Base-by-base conservation (phyloP, 2,888 invertebrate species). In the Tortrix viridana region DNA sequence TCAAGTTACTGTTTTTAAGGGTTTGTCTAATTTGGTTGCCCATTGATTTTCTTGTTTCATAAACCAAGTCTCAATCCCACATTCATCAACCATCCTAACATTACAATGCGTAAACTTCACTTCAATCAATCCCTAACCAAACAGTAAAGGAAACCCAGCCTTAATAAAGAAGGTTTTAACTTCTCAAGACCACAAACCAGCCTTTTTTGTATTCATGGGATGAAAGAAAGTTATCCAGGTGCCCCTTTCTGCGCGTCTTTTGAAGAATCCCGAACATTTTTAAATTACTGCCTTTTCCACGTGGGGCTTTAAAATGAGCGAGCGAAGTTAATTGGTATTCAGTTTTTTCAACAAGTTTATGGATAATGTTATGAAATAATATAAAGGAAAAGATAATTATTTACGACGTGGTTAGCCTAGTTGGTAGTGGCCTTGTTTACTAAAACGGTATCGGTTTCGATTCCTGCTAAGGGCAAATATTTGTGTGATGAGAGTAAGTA, bases 181-280 rank as follows among this genome's bases (percentile, higher is more conserved):
- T 74, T 56, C 41, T 23, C 46, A 55, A 70, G 72, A 70, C 71
- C 72, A 74, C 77, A 74, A 77, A 77, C 77, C 76, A 76, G 77
- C 73, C 67, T 72, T 76, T 32, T 76, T 78, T 89, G 84, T 89
- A 89, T 89, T 89, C 89, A 86, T 85, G 73, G 79, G 77, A 80
- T 81, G 84, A 81, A 81, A 75, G 80, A 81, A 86, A 84, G 79
- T 82, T 80, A 81, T 85, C 83, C 88, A 85, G 84, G 85, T 86
- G 79, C 74, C 67, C 67, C 66, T 67, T 68, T 69, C 71, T 72
- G 67, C 71, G 73, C 63, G 73, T 62, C 76, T 78, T 80, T 81
- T 74, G 72, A 74, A 78, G 81, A 84, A 80, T 81, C 82, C 82
- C 77, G 73, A 84, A 79, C 68, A 83, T 83, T 85, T 85, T 85